Evolutionary conservation across 2,888 invertebrate species (phyloP).

Genomic region (Tyria jacobaeae): DNA sequence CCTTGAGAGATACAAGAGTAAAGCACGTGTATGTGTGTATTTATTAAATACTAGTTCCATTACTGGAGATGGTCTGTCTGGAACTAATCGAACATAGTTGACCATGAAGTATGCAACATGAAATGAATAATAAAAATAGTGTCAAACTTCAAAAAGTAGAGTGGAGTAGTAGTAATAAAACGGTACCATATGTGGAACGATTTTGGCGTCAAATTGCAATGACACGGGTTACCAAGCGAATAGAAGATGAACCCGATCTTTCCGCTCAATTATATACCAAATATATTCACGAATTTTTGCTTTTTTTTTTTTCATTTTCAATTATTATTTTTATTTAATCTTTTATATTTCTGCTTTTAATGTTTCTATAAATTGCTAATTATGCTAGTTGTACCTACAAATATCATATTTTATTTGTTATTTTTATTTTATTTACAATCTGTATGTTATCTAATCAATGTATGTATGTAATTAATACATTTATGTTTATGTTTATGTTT

Average conservation of each 20-base stretch:
- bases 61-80: not conserved
- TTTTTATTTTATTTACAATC: too few relatives aligned
- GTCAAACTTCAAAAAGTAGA: slow-evolving; percentile 37
- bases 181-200: slow-evolving; percentile 36
- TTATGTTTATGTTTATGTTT: too few relatives aligned
- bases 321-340: too few relatives aligned
- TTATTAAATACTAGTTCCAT: not conserved
- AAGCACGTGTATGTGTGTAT: too few relatives aligned
- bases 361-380: too few relatives aligned
- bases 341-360: too few relatives aligned
- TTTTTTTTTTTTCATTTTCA: too few relatives aligned
- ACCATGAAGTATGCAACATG: not conserved
- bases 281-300: slow-evolving; percentile 6
- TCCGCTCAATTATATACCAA: slow-evolving; percentile 24
- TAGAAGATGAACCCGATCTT: slow-evolving; percentile 20
- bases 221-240: slow-evolving; percentile 26
- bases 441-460: too few relatives aligned
- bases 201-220: slow-evolving; percentile 35
- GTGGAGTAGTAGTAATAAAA: slow-evolving; percentile 40
- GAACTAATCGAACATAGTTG: not conserved
- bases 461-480: too few relatives aligned
- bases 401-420: too few relatives aligned
- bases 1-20: too few relatives aligned
- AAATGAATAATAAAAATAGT: slow-evolving; percentile 17
- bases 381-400: too few relatives aligned